Evolutionary conservation across 2,888 invertebrate species (phyloP).

Genomic region (Miltochrista miniata): DNA sequence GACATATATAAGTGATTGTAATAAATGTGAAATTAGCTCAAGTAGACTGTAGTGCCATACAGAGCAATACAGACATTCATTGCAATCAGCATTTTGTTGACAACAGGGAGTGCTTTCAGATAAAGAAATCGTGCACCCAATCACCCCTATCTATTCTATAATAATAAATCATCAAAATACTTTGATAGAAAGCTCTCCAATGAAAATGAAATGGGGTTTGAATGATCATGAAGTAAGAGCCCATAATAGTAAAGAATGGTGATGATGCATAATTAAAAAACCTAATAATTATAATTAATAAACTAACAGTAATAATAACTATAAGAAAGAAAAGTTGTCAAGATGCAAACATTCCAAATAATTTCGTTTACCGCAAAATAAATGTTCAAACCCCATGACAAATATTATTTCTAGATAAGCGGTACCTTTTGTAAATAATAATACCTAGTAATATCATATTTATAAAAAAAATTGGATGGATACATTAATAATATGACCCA

Average conservation of each 20-base stretch:
- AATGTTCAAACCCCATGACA: constrained; percentile 83
- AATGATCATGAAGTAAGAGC: constrained; percentile 65
- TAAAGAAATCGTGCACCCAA: constrained; percentile 77
- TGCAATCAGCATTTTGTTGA: constrained; percentile 66
- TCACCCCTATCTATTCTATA: constrained; percentile 61
- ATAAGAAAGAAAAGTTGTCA: constrained; percentile 80
- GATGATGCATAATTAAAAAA: constrained; percentile 65
- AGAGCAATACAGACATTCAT: constrained; percentile 53
- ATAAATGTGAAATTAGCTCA: constrained; percentile 57
- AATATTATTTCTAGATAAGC: constrained; percentile 63
- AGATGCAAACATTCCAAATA: constrained; percentile 83
- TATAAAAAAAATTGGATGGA: constrained; percentile 28
- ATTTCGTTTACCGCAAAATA: constrained; percentile 69
- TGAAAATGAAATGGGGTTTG: constrained; percentile 81
- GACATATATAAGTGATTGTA: constrained; percentile 68
- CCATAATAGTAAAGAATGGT: constrained; percentile 53
- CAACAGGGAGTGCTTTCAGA: constrained; percentile 76
- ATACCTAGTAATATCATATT: constrained; percentile 29
- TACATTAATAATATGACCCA: constrained; percentile 47
- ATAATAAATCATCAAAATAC: constrained; percentile 36
- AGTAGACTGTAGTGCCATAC: constrained; percentile 36
- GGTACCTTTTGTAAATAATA: constrained; percentile 51
- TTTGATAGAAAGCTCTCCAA: constrained; percentile 73
- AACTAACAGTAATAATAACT: constrained; percentile 48
- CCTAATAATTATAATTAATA: constrained; percentile 60